Conservation (phyloP, 2,113 vertebrate species). For the Apteryx mantelli region DNA sequence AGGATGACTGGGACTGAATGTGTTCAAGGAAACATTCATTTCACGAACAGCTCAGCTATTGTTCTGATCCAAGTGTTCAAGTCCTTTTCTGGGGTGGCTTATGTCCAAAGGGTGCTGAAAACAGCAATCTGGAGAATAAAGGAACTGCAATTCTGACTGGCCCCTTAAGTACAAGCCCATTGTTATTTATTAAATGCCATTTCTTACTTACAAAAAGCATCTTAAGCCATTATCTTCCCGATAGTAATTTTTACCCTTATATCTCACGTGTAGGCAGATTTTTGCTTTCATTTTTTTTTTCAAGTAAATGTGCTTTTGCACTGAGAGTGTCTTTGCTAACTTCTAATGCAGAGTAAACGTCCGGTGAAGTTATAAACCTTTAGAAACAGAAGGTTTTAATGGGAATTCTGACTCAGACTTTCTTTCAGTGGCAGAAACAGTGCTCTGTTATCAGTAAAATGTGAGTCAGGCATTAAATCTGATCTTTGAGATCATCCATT, state of each 20-base stretch:
- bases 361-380: neutral
- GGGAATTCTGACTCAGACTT: conserved; percentile 54
- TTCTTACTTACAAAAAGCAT: neutral
- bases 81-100: conserved; percentile 29
- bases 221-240: neutral
- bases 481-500: conserved; percentile 18
- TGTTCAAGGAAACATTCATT: neutral
- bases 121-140: conserved; percentile 5
- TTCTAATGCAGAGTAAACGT: conserved; percentile 26
- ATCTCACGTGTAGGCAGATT: neutral
- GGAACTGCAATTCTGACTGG: neutral
- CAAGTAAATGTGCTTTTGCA: neutral
- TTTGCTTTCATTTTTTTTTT: neutral
- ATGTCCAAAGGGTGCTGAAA: conserved; percentile 16
- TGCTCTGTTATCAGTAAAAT: conserved; percentile 30
- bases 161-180: neutral
- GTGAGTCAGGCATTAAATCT: conserved; percentile 52
- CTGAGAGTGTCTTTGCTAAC: neutral
- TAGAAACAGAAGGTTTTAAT: conserved; percentile 20
- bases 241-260: neutral
- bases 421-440: neutral
- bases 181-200: neutral
- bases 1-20: neutral
- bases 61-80: conserved; percentile 20
- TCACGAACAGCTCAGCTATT: conserved; percentile 16